phyloP scores from a whole-genome alignment of 2,113 vertebrate species.

The Crotophaga sulcirostris region DNA sequence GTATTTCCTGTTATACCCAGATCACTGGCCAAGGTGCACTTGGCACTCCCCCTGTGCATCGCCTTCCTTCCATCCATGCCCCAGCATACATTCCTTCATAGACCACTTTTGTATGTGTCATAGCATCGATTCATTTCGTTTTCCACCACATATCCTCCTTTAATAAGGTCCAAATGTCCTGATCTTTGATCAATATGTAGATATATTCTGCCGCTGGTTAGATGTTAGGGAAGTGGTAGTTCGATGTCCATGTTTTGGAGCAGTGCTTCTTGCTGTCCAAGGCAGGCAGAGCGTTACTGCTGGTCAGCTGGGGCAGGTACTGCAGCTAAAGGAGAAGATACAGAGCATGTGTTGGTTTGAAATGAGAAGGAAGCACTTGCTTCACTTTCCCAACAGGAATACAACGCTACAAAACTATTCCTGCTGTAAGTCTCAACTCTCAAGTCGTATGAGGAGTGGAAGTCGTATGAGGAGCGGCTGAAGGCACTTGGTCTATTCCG shows the following conservation, averaged over 20 bases:
- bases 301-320: constrained; percentile 89
- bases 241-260: constrained; percentile 83
- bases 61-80: background rate
- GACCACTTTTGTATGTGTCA: background rate
- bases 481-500: too few relatives aligned
- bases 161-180: background rate
- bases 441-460: too few relatives aligned
- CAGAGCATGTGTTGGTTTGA: background rate
- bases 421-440: background rate
- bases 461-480: too few relatives aligned
- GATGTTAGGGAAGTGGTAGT: constrained; percentile 92
- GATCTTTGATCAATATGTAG: background rate
- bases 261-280: constrained; percentile 88
- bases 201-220: constrained; percentile 56
- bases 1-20: background rate
- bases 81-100: background rate
- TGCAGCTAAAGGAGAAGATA: constrained; percentile 64
- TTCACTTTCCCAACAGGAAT: background rate
- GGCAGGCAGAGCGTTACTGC: constrained; percentile 83
- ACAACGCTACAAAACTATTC: background rate
- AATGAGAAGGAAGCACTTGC: background rate
- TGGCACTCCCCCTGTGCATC: background rate
- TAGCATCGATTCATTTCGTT: background rate
- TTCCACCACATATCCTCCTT: background rate
- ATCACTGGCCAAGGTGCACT: background rate